Conservation (phyloP, 2,888 invertebrate genomes). For the Thelaira solivaga region DNA sequence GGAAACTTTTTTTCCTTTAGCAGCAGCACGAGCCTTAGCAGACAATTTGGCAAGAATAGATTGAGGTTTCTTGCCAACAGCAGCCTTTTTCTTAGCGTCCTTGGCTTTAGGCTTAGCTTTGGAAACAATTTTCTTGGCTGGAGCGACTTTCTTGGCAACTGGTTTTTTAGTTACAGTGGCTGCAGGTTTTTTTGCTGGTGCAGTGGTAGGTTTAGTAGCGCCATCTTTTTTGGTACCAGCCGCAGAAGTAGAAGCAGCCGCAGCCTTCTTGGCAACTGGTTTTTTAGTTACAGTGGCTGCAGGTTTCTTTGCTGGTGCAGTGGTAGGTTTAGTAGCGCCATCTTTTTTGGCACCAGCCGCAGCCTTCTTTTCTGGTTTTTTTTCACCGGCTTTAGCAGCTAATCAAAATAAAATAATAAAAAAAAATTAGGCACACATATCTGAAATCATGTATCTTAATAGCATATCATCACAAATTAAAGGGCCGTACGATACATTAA, state of each 20-base stretch:
- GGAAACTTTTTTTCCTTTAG: conserved; percentile 73
- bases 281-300: conserved; percentile 77
- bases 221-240: conserved; percentile 75
- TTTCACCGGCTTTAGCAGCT: conserved; percentile 80
- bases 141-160: conserved; percentile 69
- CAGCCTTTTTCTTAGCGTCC: conserved; percentile 74
- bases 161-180: conserved; percentile 78
- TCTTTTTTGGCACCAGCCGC: conserved; percentile 76
- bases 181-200: conserved; percentile 71
- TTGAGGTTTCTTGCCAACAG: conserved; percentile 75
- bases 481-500: too few species aligned
- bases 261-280: conserved; percentile 73
- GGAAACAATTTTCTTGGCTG: conserved; percentile 74
- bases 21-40: conserved; percentile 76
- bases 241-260: conserved; percentile 71
- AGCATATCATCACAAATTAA: too few species aligned
- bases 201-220: conserved; percentile 73
- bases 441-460: too few species aligned
- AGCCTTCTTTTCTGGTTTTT: conserved; percentile 79
- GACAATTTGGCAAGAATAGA: conserved; percentile 75
- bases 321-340: conserved; percentile 73
- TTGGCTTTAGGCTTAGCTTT: conserved; percentile 73
- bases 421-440: too few species aligned
- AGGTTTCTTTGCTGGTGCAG: conserved; percentile 71
- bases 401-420: conserved; percentile 38